Base-by-base conservation (phyloP, 2,888 invertebrate genomes). In the Hirudinaria manillensis region DNA sequence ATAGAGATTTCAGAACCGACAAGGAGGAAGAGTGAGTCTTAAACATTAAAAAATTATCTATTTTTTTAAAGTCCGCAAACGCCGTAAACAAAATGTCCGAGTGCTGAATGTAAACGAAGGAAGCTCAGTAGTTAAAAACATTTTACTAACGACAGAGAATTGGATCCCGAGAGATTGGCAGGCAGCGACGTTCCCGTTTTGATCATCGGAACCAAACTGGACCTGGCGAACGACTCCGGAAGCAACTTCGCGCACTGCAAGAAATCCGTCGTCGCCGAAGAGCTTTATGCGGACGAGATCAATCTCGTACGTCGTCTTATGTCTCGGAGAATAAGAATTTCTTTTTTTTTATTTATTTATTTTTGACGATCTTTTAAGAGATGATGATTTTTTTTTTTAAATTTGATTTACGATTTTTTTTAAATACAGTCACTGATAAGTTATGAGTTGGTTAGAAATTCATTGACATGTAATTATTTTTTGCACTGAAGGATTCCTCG, bases 261-360 rank as follows among this genome's bases (percentile, higher is more conserved):
- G 79, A 89, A 89, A 32, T 90, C 90, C 72, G 89, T 88, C 38
- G 88, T 92, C 83, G 94, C 95, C 1, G 92, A 92, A 81, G 93
- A 94, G 84, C 94, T 93, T 84, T 92, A 93, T 0, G 93, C 93
- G 0, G 96, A 96, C 85, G 95, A 96, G 88, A 92, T 97, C 82
- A 90, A 91, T 86, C 88, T 97, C 78, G 94, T 84, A 77, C 74
- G 78, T 70, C 24, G 13, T 53, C 19, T 13, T 27, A 6, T 74
- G 21, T 24, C 1, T 45, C 16, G 10, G 3, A 7, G 45, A 45
- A 45, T 21, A 21, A 13, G n/a, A 71, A 34, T 13, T 71, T 71
- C n/a, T 13, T 72, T 72, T 55, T 55, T 24, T 72, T 16, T 7
- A 6, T 27, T 61, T 65, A 34, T 24, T 45, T 71, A 53, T 36